Conservation (phyloP, 2,888 invertebrate genomes). For the Trachelus iudaicus region DNA sequence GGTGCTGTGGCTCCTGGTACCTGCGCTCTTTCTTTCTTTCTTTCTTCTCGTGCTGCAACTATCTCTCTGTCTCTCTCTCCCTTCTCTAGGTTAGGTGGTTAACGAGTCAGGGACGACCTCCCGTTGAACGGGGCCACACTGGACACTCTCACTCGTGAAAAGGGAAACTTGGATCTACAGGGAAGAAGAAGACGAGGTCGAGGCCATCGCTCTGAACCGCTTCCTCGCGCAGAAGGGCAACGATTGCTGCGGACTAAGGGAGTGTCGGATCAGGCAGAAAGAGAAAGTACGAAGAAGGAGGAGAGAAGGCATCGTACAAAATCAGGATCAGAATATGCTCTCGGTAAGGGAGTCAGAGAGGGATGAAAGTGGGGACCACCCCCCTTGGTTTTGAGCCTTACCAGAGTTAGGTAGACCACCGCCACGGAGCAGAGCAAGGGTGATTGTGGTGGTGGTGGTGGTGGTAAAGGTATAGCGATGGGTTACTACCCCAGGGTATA, state of each 20-base stretch:
- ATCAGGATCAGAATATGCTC: conserved; percentile 10
- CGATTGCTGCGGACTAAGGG: background rate
- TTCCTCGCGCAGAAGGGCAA: background rate
- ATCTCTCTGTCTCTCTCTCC: background rate
- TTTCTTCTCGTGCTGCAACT: background rate
- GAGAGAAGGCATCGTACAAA: background rate
- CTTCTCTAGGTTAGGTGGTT: background rate
- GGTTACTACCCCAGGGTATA: conserved; percentile 1
- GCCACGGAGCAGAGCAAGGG: background rate
- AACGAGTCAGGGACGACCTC: background rate
- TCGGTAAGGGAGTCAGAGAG: background rate
- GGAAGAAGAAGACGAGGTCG: background rate
- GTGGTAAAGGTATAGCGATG: background rate
- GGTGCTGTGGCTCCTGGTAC: background rate
- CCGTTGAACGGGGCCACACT: background rate
- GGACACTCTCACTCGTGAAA: background rate
- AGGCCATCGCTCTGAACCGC: background rate
- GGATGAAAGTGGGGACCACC: background rate
- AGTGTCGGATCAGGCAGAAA: background rate
- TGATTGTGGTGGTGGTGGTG: conserved; percentile 2
- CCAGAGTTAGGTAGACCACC: conserved; percentile 1
- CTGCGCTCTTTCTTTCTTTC: background rate
- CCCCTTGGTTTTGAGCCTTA: background rate
- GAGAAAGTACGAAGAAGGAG: background rate
- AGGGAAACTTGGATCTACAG: background rate